These are phyloP conservation scores for Willowsia nigromaculata DNA, from an alignment of 2,888 invertebrate genomes.

Conservation along the genomic window DNA sequence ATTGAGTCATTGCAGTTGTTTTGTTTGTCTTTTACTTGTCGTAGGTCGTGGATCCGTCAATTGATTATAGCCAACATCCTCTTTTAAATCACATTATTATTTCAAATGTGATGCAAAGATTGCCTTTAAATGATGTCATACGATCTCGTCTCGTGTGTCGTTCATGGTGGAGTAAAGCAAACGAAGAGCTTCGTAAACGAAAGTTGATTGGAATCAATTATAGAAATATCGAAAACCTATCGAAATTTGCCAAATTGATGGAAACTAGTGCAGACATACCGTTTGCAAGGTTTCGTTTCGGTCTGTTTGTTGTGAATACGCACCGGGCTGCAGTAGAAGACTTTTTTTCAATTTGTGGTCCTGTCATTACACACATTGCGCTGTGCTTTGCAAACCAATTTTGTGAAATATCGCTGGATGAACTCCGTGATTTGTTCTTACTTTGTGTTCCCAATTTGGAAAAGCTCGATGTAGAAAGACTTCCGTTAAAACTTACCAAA, in stretches of 20 bases:
- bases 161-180: constrained; percentile 63
- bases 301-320: constrained; percentile 63
- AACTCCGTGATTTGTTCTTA: constrained; percentile 61
- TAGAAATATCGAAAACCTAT: constrained; percentile 62
- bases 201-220: constrained; percentile 68
- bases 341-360: constrained; percentile 60
- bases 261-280: constrained; percentile 62
- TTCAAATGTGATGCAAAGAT: constrained; percentile 64
- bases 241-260: constrained; percentile 62
- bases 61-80: constrained; percentile 63
- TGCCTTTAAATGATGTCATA: constrained; percentile 57
- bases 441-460: constrained; percentile 60
- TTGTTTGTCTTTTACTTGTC: background rate
- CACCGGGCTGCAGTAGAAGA: constrained; percentile 61
- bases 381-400: constrained; percentile 66
- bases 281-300: constrained; percentile 65
- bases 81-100: constrained; percentile 61
- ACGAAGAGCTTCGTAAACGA: constrained; percentile 58
- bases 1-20: no score
- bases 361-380: constrained; percentile 63
- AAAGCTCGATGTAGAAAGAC: constrained; percentile 60
- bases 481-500: constrained; percentile 64
- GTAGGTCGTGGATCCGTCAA: constrained; percentile 37
- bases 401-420: constrained; percentile 62
- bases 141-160: constrained; percentile 50